phyloP scores from a whole-genome alignment of 2,113 vertebrate species.

The Elachura formosa region DNA sequence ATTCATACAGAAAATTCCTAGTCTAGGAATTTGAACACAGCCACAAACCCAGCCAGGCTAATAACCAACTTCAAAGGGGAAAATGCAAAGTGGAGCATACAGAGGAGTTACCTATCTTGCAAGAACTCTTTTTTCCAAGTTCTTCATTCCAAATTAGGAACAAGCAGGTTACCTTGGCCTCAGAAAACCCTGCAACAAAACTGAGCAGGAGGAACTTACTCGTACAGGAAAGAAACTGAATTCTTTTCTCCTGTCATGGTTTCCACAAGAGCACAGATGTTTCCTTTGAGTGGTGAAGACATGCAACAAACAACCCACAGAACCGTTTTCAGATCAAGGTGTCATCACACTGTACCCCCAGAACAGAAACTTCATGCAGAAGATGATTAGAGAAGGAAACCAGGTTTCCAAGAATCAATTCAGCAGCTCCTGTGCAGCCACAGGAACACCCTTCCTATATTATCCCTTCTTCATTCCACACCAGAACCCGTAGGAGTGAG shows the following conservation, averaged over 20 bases:
- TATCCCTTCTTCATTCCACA: background rate
- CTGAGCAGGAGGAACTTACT: background rate
- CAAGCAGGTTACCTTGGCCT: background rate
- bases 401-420: background rate
- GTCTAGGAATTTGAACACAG: background rate
- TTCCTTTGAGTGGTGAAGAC: background rate
- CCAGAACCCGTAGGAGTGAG: rapidly evolving
- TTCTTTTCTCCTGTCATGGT: background rate
- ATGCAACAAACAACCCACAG: background rate
- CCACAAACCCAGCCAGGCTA: background rate
- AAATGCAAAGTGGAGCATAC: background rate
- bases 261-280: background rate
- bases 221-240: background rate
- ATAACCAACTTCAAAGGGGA: background rate
- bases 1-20: background rate
- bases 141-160: background rate
- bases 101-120: background rate
- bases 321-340: background rate
- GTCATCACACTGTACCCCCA: background rate
- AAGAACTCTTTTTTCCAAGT: background rate
- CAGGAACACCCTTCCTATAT: background rate
- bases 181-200: background rate
- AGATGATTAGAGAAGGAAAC: background rate
- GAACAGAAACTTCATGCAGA: background rate
- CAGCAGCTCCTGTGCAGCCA: background rate